A percentile compares a stretch with the other conserved stretches of the same genome.
These are phyloP conservation scores for Euplexia lucipara DNA, from an alignment of 2,888 invertebrate genomes.

Conservation along the genomic window DNA sequence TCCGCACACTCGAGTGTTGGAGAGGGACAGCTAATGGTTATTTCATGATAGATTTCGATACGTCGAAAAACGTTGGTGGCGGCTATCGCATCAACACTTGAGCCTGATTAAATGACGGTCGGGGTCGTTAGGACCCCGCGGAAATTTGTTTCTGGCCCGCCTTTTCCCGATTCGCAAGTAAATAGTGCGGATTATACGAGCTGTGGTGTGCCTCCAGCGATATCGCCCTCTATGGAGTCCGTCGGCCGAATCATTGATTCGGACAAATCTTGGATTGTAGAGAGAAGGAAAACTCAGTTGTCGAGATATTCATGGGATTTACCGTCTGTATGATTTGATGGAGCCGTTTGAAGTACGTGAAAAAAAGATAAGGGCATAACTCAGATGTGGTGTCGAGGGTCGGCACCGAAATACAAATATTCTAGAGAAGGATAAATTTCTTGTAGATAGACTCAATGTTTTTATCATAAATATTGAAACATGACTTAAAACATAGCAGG, in stretches of 20 bases:
- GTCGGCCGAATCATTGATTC: constrained; percentile 65
- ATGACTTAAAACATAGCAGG: constrained; percentile 1
- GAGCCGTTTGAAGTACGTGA: constrained; percentile 38
- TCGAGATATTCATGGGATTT: constrained; percentile 54
- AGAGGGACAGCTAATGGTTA: constrained; percentile 66
- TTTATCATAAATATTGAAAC: constrained; percentile 19
- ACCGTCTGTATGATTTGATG: constrained; percentile 50
- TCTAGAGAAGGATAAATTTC: constrained; percentile 17
- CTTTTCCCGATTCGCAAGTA: constrained; percentile 74
- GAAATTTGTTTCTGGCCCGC: constrained; percentile 74
- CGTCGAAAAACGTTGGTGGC: constrained; percentile 70
- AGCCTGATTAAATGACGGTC: constrained; percentile 86
- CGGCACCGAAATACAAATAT: constrained; percentile 35
- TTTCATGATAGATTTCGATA: constrained; percentile 78
- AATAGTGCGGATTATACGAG: constrained; percentile 69
- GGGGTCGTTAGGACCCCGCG: constrained; percentile 78
- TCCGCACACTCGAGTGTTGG: constrained; percentile 47
- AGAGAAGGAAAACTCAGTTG: constrained; percentile 50
- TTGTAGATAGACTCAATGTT: constrained; percentile 3
- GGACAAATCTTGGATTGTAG: constrained; percentile 60
- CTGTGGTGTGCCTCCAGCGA: constrained; percentile 55
- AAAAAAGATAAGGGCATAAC: constrained; percentile 17
- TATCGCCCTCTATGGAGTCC: constrained; percentile 53
- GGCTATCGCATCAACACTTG: constrained; percentile 82
- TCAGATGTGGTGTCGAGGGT: constrained; percentile 18